These are phyloP conservation scores for Zingel zingel DNA, from an alignment of 2,113 vertebrate species.

Conservation along the genomic window DNA sequence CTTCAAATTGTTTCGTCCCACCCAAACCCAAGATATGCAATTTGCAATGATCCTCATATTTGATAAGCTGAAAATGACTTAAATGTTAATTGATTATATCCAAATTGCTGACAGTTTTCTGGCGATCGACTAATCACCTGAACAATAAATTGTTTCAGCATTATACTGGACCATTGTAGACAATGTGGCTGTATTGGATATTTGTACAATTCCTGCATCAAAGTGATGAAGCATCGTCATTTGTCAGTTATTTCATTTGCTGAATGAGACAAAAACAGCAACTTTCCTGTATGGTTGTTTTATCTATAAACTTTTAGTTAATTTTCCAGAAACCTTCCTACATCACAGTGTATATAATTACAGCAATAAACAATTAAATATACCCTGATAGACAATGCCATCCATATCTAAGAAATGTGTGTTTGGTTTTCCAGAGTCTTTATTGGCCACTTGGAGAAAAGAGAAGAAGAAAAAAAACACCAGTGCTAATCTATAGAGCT, in stretches of 20 bases:
- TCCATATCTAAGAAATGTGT: neutral
- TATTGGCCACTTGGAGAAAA: slow-evolving; percentile 4
- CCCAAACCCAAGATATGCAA: neutral
- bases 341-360: neutral
- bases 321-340: neutral
- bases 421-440: slow-evolving; percentile 8
- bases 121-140: neutral
- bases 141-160: neutral
- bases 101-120: neutral
- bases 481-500: slow-evolving; percentile 40
- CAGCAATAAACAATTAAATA: neutral
- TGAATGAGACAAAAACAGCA: neutral
- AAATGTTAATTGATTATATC: neutral
- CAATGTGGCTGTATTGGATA: neutral
- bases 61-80: neutral
- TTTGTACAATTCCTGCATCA: neutral
- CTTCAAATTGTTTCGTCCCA: neutral
- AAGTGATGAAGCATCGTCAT: neutral
- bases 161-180: neutral
- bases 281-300: neutral
- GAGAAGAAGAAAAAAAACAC: neutral
- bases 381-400: neutral
- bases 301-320: neutral
- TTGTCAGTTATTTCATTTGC: neutral
- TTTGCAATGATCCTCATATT: neutral